Evolutionary conservation across 2,888 invertebrate species (phyloP), one percentile per base, ranked within the genome.

Genomic region (Archips crataeganus): DNA sequence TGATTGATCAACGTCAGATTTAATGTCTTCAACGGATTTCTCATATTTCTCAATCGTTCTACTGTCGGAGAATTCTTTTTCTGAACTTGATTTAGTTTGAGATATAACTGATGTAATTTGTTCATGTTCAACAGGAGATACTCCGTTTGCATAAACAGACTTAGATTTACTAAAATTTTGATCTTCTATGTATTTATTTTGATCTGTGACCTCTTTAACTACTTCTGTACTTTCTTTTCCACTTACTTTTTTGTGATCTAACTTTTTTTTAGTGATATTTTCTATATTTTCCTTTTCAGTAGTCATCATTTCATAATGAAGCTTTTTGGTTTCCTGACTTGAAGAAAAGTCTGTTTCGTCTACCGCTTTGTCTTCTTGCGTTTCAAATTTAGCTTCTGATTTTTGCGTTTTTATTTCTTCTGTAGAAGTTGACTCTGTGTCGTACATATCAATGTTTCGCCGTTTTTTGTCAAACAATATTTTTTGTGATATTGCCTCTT

Each of bases 401-500:
- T 9, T 61, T 15, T 4, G n/a, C 15, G 10, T 42, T 54, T 61
- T 36, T 9, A 15, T 47, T 0, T n/a, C 32, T 36, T 65, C 60
- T 45, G 23, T 54, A n/a, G 51, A 60, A 39, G 23, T 42, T 36
- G 49, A n/a, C 39, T 67, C 62, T n/a, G 15, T 61, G 10, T 63
- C 61, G 10, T 61, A 47, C 15, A 57, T 49, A 39, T 67, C 67
- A 57, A 54, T 57, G 23, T 62, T 60, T 6, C 61, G 39, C 13
- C 54, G 36, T 10, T 63, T 74, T 67, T 74, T 70, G 36, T 74
- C 74, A 63, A 70, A 70, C 2, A 74, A 57, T 62, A 74, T 70
- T 70, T 75, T 75, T 13, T 77, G 70, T 51, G 60, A 80, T 77
- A 75, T 80, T 75, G 70, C 80, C 78, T 85, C 85, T 74, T 89